Evolutionary conservation across 2,113 vertebrate genomes (phyloP).

Genomic region (Prionailurus bengalensis): DNA sequence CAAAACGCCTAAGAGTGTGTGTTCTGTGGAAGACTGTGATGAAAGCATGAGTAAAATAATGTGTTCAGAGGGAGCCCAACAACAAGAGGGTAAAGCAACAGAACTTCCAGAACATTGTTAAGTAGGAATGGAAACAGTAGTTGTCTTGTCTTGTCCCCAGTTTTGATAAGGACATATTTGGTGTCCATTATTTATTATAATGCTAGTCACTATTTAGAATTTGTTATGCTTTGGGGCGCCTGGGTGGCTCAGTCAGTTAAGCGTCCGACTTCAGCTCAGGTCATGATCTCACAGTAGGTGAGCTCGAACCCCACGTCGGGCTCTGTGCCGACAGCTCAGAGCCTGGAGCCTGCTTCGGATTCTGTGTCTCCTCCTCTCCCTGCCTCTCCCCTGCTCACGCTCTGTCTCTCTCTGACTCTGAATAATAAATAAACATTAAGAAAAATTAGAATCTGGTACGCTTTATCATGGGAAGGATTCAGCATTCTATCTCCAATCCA

Average conservation of each 20-base stretch:
- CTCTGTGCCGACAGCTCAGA: too few species aligned
- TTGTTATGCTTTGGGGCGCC: not conserved
- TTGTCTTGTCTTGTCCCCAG: not conserved
- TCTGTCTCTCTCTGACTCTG: too few species aligned
- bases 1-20: not conserved
- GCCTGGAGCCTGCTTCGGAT: too few species aligned
- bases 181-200: not conserved
- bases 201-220: not conserved
- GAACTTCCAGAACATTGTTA: not conserved
- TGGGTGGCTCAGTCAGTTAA: too few species aligned
- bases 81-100: not conserved
- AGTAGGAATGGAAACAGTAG: not conserved
- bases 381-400: too few species aligned
- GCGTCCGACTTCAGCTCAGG: too few species aligned
- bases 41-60: not conserved
- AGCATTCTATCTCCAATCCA: constrained; percentile 10
- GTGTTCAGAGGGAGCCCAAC: not conserved
- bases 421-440: too few species aligned
- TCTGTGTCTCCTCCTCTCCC: too few species aligned
- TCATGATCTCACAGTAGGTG: too few species aligned
- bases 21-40: not conserved
- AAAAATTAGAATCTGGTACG: not conserved
- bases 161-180: not conserved
- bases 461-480: not conserved
- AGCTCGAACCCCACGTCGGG: too few species aligned